phyloP scores from a whole-genome alignment of 2,113 vertebrate species.

The Syrrhaptes paradoxus region DNA sequence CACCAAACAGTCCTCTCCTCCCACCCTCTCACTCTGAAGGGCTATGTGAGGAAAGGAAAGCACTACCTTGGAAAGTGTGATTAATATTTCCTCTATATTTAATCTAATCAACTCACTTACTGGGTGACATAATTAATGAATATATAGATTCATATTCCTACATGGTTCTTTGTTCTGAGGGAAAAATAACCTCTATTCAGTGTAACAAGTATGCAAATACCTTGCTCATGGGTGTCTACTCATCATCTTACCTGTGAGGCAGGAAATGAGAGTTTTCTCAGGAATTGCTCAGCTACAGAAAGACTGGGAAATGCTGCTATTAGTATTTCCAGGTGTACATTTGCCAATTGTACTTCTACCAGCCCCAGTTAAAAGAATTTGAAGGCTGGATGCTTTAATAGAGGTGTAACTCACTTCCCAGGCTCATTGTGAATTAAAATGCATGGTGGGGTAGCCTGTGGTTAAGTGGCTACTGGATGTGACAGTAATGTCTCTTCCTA shows the following conservation, averaged over 20 bases:
- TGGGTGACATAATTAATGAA: background rate
- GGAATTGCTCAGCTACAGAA: background rate
- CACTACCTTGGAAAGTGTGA: background rate
- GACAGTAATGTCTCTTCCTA: background rate
- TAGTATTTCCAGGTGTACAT: background rate
- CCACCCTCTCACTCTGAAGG: background rate
- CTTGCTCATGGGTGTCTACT: accelerated
- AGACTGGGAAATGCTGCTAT: background rate
- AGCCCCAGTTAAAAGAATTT: background rate
- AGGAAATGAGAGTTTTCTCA: background rate
- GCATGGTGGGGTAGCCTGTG: too few species aligned
- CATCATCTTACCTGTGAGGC: background rate
- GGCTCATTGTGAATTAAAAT: background rate
- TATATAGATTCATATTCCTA: background rate
- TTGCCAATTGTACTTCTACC: background rate
- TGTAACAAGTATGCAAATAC: background rate
- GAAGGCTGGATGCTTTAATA: background rate
- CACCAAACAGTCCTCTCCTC: background rate
- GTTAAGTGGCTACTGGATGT: background rate
- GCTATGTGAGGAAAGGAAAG: background rate
- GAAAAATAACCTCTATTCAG: background rate
- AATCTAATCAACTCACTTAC: background rate
- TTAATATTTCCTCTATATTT: conserved; percentile 3
- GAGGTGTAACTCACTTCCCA: background rate
- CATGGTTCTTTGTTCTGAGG: background rate